These are phyloP conservation scores for Varecia variegata DNA, from an alignment of 2,797 vertebrate genomes.

Conservation along the genomic window DNA sequence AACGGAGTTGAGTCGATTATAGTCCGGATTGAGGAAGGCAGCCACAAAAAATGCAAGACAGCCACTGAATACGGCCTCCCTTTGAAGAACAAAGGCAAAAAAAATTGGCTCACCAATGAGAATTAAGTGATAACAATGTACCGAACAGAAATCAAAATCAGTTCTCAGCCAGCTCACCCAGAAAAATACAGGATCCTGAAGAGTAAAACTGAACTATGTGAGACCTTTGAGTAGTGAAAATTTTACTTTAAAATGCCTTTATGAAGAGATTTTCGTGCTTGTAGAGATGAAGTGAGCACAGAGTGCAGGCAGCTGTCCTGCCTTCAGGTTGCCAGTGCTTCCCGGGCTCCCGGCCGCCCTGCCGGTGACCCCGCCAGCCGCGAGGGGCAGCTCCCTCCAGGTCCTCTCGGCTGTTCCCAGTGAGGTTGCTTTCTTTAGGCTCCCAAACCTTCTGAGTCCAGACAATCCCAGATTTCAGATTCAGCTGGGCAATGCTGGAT, in stretches of 20 bases:
- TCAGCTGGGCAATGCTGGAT: background rate
- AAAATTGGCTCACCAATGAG: slow-evolving; percentile 48
- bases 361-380: rapidly evolving
- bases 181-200: slow-evolving; percentile 57
- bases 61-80: background rate
- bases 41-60: slow-evolving; percentile 1
- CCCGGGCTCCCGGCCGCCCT: background rate
- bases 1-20: background rate
- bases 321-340: background rate
- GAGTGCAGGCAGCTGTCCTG: background rate
- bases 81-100: slow-evolving; percentile 70
- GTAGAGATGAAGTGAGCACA: background rate
- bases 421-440: background rate
- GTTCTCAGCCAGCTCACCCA: slow-evolving; percentile 23
- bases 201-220: slow-evolving; percentile 35
- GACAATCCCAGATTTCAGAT: background rate
- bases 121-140: slow-evolving; percentile 48
- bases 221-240: slow-evolving; percentile 46
- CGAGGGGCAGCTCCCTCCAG: background rate
- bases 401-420: background rate
- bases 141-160: slow-evolving; percentile 56
- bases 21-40: background rate
- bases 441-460: background rate
- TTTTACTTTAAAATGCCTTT: slow-evolving; percentile 51
- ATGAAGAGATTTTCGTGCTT: background rate